Evolutionary conservation across 2,113 vertebrate species (phyloP).

Genomic region (Stigmatopora argus): DNA sequence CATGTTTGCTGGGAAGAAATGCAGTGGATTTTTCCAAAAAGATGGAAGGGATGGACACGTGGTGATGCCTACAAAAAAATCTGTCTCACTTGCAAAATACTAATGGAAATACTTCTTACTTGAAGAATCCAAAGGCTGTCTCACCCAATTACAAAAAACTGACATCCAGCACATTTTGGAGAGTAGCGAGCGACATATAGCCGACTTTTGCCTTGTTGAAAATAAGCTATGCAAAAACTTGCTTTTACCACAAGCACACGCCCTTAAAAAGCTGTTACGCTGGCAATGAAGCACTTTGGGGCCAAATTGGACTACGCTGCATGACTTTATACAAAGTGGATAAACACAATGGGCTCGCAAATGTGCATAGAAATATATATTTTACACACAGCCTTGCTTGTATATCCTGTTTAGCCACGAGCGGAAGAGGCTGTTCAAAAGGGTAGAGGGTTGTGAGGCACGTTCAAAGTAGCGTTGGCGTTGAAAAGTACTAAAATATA

Average conservation of each 20-base stretch:
- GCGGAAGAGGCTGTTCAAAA: background rate
- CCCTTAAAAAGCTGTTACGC: conserved; percentile 21
- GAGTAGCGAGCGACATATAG: conserved; percentile 16
- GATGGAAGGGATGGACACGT: too few relatives aligned
- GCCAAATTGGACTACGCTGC: conserved; percentile 40
- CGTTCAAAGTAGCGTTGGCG: background rate
- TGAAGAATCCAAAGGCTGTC: too few relatives aligned
- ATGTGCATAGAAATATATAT: background rate
- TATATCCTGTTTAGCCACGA: background rate
- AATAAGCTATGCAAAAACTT: conserved; percentile 27
- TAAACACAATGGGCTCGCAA: background rate
- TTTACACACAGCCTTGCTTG: background rate
- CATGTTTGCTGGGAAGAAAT: too few relatives aligned
- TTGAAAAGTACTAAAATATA: background rate
- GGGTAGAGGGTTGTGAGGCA: background rate
- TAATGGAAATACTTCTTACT: too few relatives aligned
- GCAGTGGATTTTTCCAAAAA: too few relatives aligned
- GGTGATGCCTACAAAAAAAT: too few relatives aligned
- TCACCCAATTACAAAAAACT: background rate
- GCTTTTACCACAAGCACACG: conserved; percentile 12
- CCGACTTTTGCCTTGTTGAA: conserved; percentile 1
- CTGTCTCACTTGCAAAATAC: too few relatives aligned
- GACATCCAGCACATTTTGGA: conserved; percentile 16
- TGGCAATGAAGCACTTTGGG: conserved; percentile 53
- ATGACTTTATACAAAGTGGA: conserved; percentile 14